Conservation (phyloP, 2,888 invertebrate species). For the Brachynemurus nebulosus region DNA sequence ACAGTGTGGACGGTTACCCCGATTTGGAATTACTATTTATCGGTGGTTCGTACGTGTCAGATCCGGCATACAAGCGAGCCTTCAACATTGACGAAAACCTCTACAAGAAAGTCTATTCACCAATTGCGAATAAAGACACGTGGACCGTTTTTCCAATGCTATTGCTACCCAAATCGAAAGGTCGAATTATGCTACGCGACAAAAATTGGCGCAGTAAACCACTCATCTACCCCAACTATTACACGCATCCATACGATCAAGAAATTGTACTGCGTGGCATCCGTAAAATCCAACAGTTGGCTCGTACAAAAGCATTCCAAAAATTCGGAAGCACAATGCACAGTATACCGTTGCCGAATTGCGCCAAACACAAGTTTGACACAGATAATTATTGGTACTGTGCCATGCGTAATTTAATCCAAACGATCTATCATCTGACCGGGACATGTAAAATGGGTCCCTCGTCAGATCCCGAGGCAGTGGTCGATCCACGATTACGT, state of each 20-base stretch:
- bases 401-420: slow-evolving; percentile 65
- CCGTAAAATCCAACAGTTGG: slow-evolving; percentile 69
- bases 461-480: slow-evolving; percentile 57
- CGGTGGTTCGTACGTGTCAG: slow-evolving; percentile 66
- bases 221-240: slow-evolving; percentile 79
- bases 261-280: slow-evolving; percentile 72
- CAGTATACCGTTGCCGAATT: slow-evolving; percentile 62
- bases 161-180: slow-evolving; percentile 75
- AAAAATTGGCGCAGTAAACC: slow-evolving; percentile 68
- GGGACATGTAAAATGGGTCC: slow-evolving; percentile 81
- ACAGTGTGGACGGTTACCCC: slow-evolving; percentile 75
- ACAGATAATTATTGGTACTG: slow-evolving; percentile 86
- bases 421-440: slow-evolving; percentile 78
- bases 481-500: slow-evolving; percentile 61
- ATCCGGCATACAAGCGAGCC: slow-evolving; percentile 56
- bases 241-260: slow-evolving; percentile 76
- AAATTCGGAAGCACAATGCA: slow-evolving; percentile 67
- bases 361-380: slow-evolving; percentile 58
- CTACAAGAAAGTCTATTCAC: slow-evolving; percentile 58
- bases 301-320: slow-evolving; percentile 63
- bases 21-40: slow-evolving; percentile 87
- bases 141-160: slow-evolving; percentile 81
- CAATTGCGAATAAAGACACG: slow-evolving; percentile 59
- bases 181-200: slow-evolving; percentile 57
- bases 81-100: slow-evolving; percentile 72